Percentiles rank a stretch among this genome's conserved stretches.
Evolutionary conservation across 2,113 vertebrate genomes (phyloP).

Genomic region (Bos indicus): DNA sequence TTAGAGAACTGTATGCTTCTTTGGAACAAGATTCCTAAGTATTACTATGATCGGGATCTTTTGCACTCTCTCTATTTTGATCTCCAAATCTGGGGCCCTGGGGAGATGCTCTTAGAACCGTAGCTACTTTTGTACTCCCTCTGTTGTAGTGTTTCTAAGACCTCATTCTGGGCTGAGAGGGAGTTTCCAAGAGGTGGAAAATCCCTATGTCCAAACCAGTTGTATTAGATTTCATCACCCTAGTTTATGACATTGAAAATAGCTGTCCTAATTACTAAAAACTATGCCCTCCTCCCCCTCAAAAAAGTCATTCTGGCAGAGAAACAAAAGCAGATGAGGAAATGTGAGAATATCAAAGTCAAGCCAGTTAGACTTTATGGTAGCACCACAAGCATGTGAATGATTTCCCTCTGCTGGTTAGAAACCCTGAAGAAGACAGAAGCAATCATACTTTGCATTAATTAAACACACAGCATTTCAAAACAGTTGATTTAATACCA

Average conservation of each 20-base stretch:
- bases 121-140: neutral
- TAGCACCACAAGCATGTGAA: neutral
- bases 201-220: conserved; percentile 25
- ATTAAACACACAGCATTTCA: neutral
- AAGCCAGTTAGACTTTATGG: neutral
- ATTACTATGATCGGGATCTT: neutral
- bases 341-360: conserved; percentile 5
- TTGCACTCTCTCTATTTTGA: neutral
- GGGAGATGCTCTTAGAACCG: neutral
- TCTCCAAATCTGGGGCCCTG: neutral
- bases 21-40: neutral
- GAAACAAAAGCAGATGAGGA: conserved; percentile 4
- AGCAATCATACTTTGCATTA: neutral
- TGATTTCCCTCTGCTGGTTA: neutral
- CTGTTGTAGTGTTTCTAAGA: neutral
- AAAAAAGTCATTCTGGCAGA: neutral
- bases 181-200: conserved; percentile 50
- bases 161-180: neutral
- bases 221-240: conserved; percentile 27
- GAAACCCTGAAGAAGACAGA: conserved; percentile 8
- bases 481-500: conserved; percentile 20
- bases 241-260: conserved; percentile 22
- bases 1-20: neutral
- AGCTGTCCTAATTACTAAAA: conserved; percentile 48
- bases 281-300: neutral